Base-by-base conservation (phyloP, 2,888 invertebrate genomes). In the Gastracanthus pulcherrimus region DNA sequence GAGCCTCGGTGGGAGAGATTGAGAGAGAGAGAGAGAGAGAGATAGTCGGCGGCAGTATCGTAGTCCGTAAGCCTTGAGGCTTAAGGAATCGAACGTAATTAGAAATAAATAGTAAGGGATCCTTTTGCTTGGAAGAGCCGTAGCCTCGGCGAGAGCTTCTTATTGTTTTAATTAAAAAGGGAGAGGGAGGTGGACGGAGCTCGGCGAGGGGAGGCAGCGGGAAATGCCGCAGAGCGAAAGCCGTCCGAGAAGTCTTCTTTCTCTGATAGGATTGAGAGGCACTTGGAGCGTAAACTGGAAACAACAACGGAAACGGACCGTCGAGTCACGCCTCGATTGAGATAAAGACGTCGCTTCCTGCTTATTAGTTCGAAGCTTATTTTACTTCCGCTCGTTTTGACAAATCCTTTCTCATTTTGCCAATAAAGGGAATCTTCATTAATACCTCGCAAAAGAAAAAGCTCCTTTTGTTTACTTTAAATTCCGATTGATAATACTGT, bases 81-180 rank as follows among this genome's bases (percentile, higher is more conserved):
- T 89, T 88, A 88, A 89, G 87, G 87, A 90, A 91, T 91, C 91
- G 91, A 91, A 91, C 90, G 88, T 91, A 91, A 91, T 91, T 91
- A 91, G 90, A 90, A 91, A 91, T 90, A 90, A 91, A 91, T 91
- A 91, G 90, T 87, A 87, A 76, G 81, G 83, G 80, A 84, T 84
- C 84, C 83, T 86, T 82, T 86, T 82, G 84, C 84, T 85, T 84
- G 83, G 84, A 84, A 82, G 70, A 66, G 77, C 79, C 84, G 83
- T 1, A 80, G 83, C 80, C 83, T 83, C 84, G 81, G 84, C 79
- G 81, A 81, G 86, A 85, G 85, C 84, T 87, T 89, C 89, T 90
- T 89, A 90, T 89, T 90, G 88, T 89, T 90, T 91, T 90, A 91
- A 91, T 90, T 91, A 90, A 89, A 89, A 88, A 76, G 85, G 84